phyloP scores from a whole-genome alignment of 1,140 invertebrate species.

The Radopholus similis region DNA sequence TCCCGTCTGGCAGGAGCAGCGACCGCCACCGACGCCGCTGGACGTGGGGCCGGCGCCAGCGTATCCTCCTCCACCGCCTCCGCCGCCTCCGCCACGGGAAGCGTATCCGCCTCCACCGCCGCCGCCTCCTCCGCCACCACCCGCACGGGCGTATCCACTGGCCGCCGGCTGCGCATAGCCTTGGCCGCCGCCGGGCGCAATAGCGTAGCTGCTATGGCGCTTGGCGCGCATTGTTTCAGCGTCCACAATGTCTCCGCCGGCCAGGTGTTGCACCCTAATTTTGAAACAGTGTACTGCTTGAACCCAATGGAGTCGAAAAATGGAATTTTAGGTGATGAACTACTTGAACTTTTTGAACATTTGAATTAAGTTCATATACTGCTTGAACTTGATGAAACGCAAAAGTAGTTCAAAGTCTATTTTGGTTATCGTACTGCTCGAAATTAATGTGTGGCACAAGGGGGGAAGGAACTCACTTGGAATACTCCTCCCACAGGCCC shows the following conservation, averaged over 20 bases:
- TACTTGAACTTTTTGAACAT: too few species aligned
- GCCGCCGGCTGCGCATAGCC: conserved; percentile 24
- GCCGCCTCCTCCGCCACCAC: conserved; percentile 33
- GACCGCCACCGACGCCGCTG: background rate
- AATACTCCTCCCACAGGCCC: conserved; percentile 34
- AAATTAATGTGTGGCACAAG: too few species aligned
- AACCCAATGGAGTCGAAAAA: too few species aligned
- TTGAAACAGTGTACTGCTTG: too few species aligned
- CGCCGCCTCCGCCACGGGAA: background rate
- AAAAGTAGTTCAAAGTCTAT: too few species aligned
- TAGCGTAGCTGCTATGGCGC: conserved; percentile 20
- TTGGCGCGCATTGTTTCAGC: too few species aligned
- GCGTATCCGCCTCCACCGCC: conserved; percentile 6
- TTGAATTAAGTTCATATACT: too few species aligned
- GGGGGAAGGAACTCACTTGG: too few species aligned
- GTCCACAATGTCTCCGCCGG: background rate
- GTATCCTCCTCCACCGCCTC: background rate
- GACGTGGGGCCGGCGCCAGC: background rate
- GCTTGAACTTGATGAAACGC: too few species aligned
- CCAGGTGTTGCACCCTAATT: conserved; percentile 3
- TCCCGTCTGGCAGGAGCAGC: conserved; percentile 27
- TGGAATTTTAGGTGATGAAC: too few species aligned
- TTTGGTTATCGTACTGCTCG: too few species aligned
- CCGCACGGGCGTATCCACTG: conserved; percentile 2
- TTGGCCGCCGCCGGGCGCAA: conserved; percentile 21